Conservation (phyloP, 2,113 vertebrate species). For the Lathamus discolor region DNA sequence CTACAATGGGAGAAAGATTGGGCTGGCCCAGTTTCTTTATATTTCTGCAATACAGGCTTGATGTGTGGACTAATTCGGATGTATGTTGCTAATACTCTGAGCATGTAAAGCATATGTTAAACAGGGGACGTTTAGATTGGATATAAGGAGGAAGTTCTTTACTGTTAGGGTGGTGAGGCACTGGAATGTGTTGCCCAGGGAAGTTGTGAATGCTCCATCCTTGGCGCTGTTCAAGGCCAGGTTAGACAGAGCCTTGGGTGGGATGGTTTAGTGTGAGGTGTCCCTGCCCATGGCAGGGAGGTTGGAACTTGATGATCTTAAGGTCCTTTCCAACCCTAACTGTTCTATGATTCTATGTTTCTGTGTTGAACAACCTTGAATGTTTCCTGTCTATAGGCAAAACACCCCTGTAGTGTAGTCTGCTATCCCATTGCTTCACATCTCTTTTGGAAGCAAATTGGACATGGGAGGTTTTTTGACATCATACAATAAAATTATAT, state of each 20-base stretch:
- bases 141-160: too few relatives aligned
- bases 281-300: too few relatives aligned
- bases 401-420: background rate
- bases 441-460: slow-evolving; percentile 6
- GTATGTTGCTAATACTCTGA: background rate
- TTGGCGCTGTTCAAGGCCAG: too few relatives aligned
- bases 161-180: too few relatives aligned
- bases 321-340: too few relatives aligned
- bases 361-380: background rate
- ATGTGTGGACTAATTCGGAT: background rate
- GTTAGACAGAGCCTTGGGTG: too few relatives aligned
- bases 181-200: too few relatives aligned
- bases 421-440: background rate
- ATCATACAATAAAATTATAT: slow-evolving; percentile 3
- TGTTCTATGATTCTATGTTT: too few relatives aligned
- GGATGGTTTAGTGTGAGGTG: too few relatives aligned
- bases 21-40: background rate
- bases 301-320: too few relatives aligned
- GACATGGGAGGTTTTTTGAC: background rate
- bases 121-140: too few relatives aligned
- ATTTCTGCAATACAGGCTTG: background rate
- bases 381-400: slow-evolving; percentile 1
- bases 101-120: background rate
- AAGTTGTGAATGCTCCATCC: too few relatives aligned
- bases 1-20: background rate